Base-by-base conservation (phyloP, 2,888 invertebrate species). In the Ellobium chinense region DNA sequence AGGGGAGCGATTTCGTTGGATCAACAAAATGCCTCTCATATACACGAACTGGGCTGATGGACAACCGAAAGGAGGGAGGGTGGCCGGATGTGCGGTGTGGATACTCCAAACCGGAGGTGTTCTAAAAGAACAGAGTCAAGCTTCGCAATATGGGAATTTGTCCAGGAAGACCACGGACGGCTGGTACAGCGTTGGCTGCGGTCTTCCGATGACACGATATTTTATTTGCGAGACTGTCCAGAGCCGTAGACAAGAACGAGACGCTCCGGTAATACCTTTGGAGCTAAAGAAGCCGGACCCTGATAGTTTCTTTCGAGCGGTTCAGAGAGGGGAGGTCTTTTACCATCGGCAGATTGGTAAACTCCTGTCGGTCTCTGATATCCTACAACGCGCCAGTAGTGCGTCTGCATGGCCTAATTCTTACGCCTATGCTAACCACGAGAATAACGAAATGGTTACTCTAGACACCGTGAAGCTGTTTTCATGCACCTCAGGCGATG, bases 1-100 rank as follows among this genome's bases (percentile, higher is more conserved):
- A 39, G 75, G 75, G n/a, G 37, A 65, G 27, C 39, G 75, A 21
- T 75, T 75, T 75, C 24, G n/a, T 31, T 75, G 75, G 75, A 29
- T 63, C 5, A 75, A 75, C 54, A 54, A 31, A 5, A 62, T 62
- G 62, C 75, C 75, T 31, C 36, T 75, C 2, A 65, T 65, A 21
- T 31, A 37, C 39, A 75, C 63, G 27, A 18, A 75, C 31, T 75
- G 75, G 75, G 63, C 39, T 0, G 46, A 39, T 7, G 62, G 24
- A 2, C 75, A 75, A 9, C 75, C 75, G 14, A 39, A 39, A 9
- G 54, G 75, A 31, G 75, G 75, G 24, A 18, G 39, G 9, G 63
- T 75, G 31, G 31, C 63, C 37, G 63, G 63, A 1, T 75, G 75
- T 21, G 65, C 54, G 21, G 62, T 63, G 31, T 75, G 75, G 75